Percentiles rank a stretch among this genome's conserved stretches.
phyloP scores from a whole-genome alignment of 2,113 vertebrate genomes.

The Loxodonta africana region DNA sequence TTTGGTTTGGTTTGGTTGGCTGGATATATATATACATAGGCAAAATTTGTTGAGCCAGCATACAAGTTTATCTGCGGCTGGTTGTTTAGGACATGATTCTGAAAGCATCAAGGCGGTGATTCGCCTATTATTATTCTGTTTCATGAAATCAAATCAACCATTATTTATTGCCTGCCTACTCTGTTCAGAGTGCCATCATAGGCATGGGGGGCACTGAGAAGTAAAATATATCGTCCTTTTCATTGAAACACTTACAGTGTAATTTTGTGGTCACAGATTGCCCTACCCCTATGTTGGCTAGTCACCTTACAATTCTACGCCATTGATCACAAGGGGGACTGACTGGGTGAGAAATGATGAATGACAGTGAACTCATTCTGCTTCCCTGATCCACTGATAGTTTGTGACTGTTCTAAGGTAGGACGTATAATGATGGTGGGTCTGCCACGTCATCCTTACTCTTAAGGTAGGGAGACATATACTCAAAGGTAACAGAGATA shows the following conservation, averaged over 20 bases:
- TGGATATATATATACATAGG: background rate
- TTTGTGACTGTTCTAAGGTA: background rate
- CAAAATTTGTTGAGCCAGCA: background rate
- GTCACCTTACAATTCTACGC: background rate
- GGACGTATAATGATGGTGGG: background rate
- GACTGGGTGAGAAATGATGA: background rate
- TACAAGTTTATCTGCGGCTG: background rate
- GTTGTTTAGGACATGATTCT: background rate
- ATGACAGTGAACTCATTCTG: background rate
- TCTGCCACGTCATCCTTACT: background rate
- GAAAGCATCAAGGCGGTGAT: background rate
- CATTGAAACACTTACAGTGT: background rate
- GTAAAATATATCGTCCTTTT: conserved; percentile 22
- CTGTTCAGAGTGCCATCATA: background rate
- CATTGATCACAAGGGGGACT: background rate
- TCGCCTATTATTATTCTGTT: conserved; percentile 29
- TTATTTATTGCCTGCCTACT: background rate
- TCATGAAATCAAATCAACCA: conserved; percentile 28
- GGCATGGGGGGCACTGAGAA: background rate
- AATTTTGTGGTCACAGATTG: conserved; percentile 1
- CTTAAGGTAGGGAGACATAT: background rate
- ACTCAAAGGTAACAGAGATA: background rate
- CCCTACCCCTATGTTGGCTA: background rate
- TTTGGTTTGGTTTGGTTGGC: no score
- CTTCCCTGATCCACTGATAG: background rate